A percentile compares a stretch with the other conserved stretches of the same genome.
These are phyloP conservation scores for Aleiodes testaceus DNA, from an alignment of 2,888 invertebrate species.

Conservation along the genomic window DNA sequence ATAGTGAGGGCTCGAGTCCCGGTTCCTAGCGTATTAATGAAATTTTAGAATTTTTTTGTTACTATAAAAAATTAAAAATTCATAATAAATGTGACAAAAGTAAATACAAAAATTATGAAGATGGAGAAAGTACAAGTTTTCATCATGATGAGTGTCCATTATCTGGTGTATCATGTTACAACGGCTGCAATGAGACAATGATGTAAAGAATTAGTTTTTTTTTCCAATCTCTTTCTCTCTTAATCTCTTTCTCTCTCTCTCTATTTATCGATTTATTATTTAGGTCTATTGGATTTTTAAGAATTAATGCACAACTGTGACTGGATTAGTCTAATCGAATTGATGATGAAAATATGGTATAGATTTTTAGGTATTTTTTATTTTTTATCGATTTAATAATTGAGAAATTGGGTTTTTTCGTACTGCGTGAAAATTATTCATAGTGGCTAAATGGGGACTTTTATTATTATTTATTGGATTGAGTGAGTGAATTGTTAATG, in stretches of 20 bases:
- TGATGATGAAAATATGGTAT: slow-evolving; percentile 28
- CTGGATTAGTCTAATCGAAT: slow-evolving; percentile 29
- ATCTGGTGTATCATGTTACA: slow-evolving; percentile 62
- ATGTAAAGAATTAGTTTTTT: slow-evolving; percentile 56
- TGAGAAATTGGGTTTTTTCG: slow-evolving; percentile 3
- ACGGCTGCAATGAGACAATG: slow-evolving; percentile 67
- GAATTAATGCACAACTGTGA: slow-evolving; percentile 40
- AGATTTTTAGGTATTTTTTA: slow-evolving; percentile 36
- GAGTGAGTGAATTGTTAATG: background rate
- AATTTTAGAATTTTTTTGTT: slow-evolving; percentile 65
- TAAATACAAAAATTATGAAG: slow-evolving; percentile 47
- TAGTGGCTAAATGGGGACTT: slow-evolving; percentile 29
- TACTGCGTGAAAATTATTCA: slow-evolving; percentile 5
- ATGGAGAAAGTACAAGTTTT: slow-evolving; percentile 47
- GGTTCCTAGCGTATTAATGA: slow-evolving; percentile 72
- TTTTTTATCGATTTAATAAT: slow-evolving; percentile 31
- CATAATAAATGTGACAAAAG: slow-evolving; percentile 55
- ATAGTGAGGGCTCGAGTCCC: slow-evolving; percentile 67
- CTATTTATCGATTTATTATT: slow-evolving; percentile 14
- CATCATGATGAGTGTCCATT: slow-evolving; percentile 62
- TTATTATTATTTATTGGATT: slow-evolving; percentile 50
- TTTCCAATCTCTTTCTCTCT: slow-evolving; percentile 1
- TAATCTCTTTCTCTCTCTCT: slow-evolving; percentile 10
- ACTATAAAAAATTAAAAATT: slow-evolving; percentile 61
- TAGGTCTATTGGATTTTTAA: background rate